Evolutionary conservation across 2,113 vertebrate species (phyloP).

Genomic region (Pavo muticus): DNA sequence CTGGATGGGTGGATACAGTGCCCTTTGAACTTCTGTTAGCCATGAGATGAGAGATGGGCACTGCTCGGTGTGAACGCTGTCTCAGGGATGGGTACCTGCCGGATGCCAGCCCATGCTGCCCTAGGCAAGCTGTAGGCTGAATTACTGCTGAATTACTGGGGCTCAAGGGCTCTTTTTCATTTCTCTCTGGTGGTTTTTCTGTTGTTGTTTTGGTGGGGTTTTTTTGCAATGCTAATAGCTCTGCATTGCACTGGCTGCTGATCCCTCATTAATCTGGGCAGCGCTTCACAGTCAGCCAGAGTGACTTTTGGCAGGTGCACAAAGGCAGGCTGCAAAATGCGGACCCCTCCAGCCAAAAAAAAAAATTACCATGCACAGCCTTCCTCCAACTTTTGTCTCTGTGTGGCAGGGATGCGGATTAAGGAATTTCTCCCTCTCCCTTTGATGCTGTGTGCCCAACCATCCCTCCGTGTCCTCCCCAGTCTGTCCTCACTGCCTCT

Average conservation of each 20-base stretch:
- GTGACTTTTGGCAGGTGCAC: conserved; percentile 72
- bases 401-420: neutral
- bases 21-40: neutral
- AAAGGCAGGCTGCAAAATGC: conserved; percentile 15
- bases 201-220: neutral
- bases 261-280: conserved; percentile 70
- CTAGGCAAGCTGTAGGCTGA: neutral
- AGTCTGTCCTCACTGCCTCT: neutral
- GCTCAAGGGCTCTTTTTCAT: neutral
- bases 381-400: conserved; percentile 44
- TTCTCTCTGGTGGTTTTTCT: neutral
- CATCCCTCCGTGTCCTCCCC: neutral
- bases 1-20: accelerated
- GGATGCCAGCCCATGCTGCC: neutral
- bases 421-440: conserved; percentile 39
- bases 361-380: conserved; percentile 26
- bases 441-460: conserved; percentile 56
- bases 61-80: neutral
- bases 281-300: conserved; percentile 23
- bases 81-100: neutral
- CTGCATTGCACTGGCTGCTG: conserved; percentile 59
- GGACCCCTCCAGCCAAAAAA: neutral
- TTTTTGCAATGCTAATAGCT: conserved; percentile 47
- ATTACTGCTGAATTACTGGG: conserved; percentile 12
- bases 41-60: neutral